These are phyloP conservation scores for Laspeyria flexula DNA, from an alignment of 2,888 invertebrate genomes.

Conservation along the genomic window DNA sequence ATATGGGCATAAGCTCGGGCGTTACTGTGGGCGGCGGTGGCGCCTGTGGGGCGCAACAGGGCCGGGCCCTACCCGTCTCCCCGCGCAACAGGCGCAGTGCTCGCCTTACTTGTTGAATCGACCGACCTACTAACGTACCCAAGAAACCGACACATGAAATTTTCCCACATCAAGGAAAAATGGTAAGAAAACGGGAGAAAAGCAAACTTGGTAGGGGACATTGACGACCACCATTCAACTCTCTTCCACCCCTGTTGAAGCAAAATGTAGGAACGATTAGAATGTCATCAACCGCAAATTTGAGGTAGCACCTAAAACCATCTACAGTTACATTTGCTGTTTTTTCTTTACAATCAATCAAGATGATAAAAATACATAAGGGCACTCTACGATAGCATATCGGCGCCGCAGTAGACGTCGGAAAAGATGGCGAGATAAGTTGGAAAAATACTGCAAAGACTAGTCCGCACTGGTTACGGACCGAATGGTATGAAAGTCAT, in stretches of 20 bases:
- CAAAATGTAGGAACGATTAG: no score
- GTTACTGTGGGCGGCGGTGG: conserved; percentile 72
- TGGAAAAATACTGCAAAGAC: no score
- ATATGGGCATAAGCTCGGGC: conserved; percentile 65
- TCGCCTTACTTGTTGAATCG: conserved; percentile 85
- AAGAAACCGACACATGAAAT: conserved; percentile 67
- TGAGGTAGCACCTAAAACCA: no score
- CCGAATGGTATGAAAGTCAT: no score
- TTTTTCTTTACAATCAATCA: no score
- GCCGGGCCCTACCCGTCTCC: conserved; percentile 64
- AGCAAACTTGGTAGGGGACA: conserved; percentile 28
- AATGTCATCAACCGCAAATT: no score
- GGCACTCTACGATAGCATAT: no score
- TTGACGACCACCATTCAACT: conserved; percentile 18
- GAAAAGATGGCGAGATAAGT: no score
- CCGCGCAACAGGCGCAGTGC: conserved; percentile 80
- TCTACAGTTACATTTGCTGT: no score
- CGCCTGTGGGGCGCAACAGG: conserved; percentile 84
- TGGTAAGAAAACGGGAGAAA: conserved; percentile 26
- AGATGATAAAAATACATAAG: no score
- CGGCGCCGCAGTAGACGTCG: no score
- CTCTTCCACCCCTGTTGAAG: not conserved
- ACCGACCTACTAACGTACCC: conserved; percentile 84
- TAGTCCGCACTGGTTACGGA: no score
- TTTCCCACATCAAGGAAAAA: conserved; percentile 49